Percentiles rank a stretch among this genome's conserved stretches.
Conservation (phyloP, 2,797 vertebrate species). For the Paratrypauchen microcephalus region DNA sequence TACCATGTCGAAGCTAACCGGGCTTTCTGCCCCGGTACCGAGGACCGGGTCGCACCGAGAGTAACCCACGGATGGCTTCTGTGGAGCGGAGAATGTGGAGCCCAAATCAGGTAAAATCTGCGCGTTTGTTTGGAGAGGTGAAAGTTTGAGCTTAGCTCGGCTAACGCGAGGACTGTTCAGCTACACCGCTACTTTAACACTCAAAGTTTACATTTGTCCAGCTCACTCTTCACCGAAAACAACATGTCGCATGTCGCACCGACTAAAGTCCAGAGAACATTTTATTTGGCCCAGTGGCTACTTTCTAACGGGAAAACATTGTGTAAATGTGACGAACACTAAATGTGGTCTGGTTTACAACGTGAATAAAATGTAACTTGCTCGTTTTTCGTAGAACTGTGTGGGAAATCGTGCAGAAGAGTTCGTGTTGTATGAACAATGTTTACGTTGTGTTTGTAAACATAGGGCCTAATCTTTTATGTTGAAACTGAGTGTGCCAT, state of each 20-base stretch:
- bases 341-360: neutral
- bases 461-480: neutral
- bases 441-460: neutral
- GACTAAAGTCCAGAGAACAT: neutral
- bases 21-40: neutral
- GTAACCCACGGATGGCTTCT: slow-evolving; percentile 36
- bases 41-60: neutral
- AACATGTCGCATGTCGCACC: neutral
- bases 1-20: neutral
- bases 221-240: fast-evolving
- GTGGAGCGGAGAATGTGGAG: slow-evolving; percentile 38
- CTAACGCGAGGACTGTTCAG: slow-evolving; percentile 50
- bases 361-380: neutral
- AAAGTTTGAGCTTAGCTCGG: slow-evolving; percentile 62
- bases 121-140: slow-evolving; percentile 54
- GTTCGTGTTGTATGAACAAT: neutral
- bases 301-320: neutral
- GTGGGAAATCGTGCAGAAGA: neutral
- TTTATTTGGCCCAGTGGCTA: neutral
- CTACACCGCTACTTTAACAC: slow-evolving; percentile 6
- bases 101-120: slow-evolving; percentile 57
- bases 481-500: neutral
- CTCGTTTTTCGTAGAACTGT: neutral
- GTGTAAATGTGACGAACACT: neutral
- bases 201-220: neutral